Evolutionary conservation across 1,140 invertebrate genomes (phyloP).

Genomic region (Aphelenchoides fujianensis): DNA sequence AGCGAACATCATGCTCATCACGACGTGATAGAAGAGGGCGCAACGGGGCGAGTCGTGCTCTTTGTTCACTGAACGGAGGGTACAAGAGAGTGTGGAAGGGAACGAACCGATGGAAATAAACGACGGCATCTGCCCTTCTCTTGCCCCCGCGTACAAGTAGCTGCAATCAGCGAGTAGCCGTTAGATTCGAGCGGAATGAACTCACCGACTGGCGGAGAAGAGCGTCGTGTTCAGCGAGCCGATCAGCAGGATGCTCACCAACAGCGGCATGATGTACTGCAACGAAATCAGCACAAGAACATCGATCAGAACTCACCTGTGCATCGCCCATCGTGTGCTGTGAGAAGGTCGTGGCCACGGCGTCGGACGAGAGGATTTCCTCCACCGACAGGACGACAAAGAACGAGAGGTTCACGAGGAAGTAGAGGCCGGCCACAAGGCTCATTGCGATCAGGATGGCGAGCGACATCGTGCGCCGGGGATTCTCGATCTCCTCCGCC

Average conservation of each 20-base stretch:
- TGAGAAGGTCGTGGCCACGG: conserved; percentile 52
- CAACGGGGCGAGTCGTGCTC: conserved; percentile 22
- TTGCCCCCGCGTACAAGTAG: conserved; percentile 10
- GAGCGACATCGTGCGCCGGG: conserved; percentile 49
- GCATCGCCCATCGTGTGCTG: conserved; percentile 50
- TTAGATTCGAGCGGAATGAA: too few species aligned
- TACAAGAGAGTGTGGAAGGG: neutral
- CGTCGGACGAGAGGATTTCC: conserved; percentile 33
- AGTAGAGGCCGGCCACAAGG: conserved; percentile 40
- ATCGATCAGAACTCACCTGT: too few species aligned
- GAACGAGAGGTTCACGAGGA: conserved; percentile 45
- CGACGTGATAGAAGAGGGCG: neutral
- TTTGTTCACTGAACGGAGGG: conserved; percentile 16
- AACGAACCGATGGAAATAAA: too few species aligned
- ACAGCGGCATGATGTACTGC: conserved; percentile 53
- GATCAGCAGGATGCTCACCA: conserved; percentile 52
- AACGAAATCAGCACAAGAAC: too few species aligned
- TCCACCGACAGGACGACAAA: conserved; percentile 41
- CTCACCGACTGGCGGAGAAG: conserved; percentile 53
- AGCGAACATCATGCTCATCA: conserved; percentile 35
- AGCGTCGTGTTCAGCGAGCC: conserved; percentile 57
- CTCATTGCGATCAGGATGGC: conserved; percentile 49
- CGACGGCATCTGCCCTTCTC: conserved; percentile 15
- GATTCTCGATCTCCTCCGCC: conserved; percentile 50
- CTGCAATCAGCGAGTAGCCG: too few species aligned